These are phyloP conservation scores for Cosmia pyralina DNA, from an alignment of 2,888 invertebrate genomes.

Conservation along the genomic window DNA sequence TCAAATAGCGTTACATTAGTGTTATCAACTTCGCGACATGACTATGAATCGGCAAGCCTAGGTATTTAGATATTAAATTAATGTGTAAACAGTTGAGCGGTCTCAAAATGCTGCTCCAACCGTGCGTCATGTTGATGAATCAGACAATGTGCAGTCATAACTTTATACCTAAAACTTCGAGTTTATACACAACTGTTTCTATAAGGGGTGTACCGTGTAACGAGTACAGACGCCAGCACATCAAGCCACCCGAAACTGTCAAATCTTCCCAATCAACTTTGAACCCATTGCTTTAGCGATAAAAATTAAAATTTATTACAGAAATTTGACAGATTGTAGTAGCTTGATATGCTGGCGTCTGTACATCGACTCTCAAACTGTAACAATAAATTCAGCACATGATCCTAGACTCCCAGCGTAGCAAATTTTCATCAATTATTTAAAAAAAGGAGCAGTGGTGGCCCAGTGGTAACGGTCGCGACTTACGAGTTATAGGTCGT, in stretches of 20 bases:
- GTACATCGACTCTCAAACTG: not conserved
- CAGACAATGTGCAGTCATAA: slow-evolving; percentile 39
- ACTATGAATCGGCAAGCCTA: not conserved
- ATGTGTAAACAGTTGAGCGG: slow-evolving; percentile 26
- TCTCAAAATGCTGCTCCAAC: slow-evolving; percentile 18
- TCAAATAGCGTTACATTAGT: slow-evolving; percentile 14
- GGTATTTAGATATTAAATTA: slow-evolving; percentile 17
- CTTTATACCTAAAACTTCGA: slow-evolving; percentile 31
- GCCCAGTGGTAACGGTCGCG: no score
- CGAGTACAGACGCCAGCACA: no score
- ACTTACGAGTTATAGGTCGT: no score
- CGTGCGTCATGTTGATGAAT: slow-evolving; percentile 57
- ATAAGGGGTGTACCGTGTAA: no score
- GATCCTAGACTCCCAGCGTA: not conserved
- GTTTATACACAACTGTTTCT: slow-evolving; percentile 21
- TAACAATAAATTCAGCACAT: not conserved
- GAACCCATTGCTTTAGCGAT: no score
- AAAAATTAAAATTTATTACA: no score
- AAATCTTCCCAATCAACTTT: no score
- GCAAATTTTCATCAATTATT: not conserved
- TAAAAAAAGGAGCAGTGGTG: not conserved
- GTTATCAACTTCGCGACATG: slow-evolving; percentile 25
- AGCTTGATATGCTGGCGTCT: no score
- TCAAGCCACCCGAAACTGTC: no score
- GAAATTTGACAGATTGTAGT: no score